phyloP scores from a whole-genome alignment of 1,140 invertebrate genomes.

The Eupeodes corollae region DNA sequence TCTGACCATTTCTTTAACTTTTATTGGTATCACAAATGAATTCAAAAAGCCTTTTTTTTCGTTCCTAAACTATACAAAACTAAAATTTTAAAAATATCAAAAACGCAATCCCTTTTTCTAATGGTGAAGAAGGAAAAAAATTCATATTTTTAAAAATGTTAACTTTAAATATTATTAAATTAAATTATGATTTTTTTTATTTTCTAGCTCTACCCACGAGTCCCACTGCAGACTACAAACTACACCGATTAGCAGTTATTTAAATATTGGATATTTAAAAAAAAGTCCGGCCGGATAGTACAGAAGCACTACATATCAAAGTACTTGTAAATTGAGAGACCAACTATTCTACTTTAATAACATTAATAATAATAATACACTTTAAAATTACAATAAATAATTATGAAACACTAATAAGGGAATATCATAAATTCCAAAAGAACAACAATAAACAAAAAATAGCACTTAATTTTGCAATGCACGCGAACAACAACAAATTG shows the following conservation, averaged over 20 bases:
- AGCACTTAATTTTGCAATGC: too few species aligned
- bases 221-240: constrained; percentile 38
- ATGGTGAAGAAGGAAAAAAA: too few species aligned
- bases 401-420: too few species aligned
- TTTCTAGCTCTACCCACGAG: constrained; percentile 44
- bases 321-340: constrained; percentile 20
- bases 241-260: constrained; percentile 38
- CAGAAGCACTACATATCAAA: constrained; percentile 37
- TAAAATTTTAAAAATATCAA: background rate
- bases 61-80: background rate
- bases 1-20: too few species aligned
- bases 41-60: background rate
- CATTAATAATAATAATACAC: too few species aligned
- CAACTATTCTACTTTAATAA: too few species aligned
- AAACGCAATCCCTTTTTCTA: too few species aligned
- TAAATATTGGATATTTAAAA: constrained; percentile 31
- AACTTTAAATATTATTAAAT: background rate
- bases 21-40: too few species aligned
- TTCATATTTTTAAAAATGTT: background rate
- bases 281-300: constrained; percentile 30
- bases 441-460: too few species aligned
- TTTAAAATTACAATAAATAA: too few species aligned
- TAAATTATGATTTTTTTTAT: constrained; percentile 7
- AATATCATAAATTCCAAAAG: too few species aligned
- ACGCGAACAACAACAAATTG: too few species aligned